These are phyloP conservation scores for Drosophila kuntzei DNA, from an alignment of 2,888 invertebrate species.

Conservation along the genomic window DNA sequence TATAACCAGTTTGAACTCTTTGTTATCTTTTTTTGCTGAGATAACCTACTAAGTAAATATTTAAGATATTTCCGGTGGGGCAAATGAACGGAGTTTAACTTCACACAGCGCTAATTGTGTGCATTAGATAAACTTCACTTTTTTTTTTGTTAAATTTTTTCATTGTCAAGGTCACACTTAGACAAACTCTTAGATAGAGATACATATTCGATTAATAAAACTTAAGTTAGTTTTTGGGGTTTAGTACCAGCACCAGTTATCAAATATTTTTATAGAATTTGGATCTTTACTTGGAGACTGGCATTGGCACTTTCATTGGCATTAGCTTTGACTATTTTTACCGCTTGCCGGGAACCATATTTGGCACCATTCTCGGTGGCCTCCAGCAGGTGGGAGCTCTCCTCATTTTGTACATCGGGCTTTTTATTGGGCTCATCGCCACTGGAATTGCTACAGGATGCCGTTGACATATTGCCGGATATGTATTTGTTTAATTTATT, in stretches of 20 bases:
- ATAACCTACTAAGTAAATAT: constrained; percentile 37
- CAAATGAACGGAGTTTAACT: constrained; percentile 13
- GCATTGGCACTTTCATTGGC: constrained; percentile 56
- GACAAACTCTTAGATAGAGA: constrained; percentile 7
- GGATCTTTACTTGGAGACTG: constrained; percentile 57
- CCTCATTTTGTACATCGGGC: constrained; percentile 73
- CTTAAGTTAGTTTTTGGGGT: constrained; percentile 9
- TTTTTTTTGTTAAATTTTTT: constrained; percentile 3
- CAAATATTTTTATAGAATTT: constrained; percentile 13
- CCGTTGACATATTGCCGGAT: constrained; percentile 61
- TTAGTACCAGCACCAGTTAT: constrained; percentile 53
- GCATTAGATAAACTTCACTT: constrained; percentile 6
- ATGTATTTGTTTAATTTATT: not conserved
- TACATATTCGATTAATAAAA: not conserved
- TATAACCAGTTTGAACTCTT: not conserved
- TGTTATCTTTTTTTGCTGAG: not conserved
- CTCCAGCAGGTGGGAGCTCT: constrained; percentile 84
- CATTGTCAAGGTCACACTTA: constrained; percentile 50
- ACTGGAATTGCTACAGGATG: constrained; percentile 64
- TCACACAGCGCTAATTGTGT: constrained; percentile 32
- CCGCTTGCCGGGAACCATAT: constrained; percentile 84
- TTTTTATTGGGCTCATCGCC: constrained; percentile 68
- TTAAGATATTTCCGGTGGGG: constrained; percentile 27
- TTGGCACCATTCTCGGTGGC: constrained; percentile 80
- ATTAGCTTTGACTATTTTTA: constrained; percentile 76